These are phyloP conservation scores for Falco peregrinus DNA, from an alignment of 2,797 vertebrate genomes.

Conservation along the genomic window DNA sequence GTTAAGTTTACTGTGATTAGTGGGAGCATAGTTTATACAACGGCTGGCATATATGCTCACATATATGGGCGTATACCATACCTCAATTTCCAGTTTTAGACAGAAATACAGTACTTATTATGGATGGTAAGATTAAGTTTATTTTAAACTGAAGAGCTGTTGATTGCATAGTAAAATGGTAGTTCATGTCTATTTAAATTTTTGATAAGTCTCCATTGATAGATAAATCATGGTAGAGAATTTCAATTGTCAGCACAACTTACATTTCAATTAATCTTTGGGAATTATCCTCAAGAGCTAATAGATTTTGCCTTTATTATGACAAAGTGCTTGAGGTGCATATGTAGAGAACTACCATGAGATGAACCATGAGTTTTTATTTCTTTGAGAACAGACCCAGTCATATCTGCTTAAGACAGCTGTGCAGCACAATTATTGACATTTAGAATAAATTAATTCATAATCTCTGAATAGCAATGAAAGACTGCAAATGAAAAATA, in stretches of 20 bases:
- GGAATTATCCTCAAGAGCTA: neutral
- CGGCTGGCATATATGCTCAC: neutral
- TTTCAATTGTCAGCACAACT: neutral
- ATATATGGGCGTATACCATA: neutral
- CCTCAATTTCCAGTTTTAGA: neutral
- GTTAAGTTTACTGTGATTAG: neutral
- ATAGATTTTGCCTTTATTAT: neutral
- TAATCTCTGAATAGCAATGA: neutral
- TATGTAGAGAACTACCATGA: neutral
- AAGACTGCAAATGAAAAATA: neutral
- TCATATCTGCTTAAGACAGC: neutral
- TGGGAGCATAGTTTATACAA: neutral
- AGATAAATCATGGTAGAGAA: conserved; percentile 17
- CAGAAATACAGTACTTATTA: neutral
- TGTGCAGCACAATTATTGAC: neutral
- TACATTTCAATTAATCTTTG: neutral
- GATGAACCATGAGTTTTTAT: neutral
- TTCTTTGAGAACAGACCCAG: neutral
- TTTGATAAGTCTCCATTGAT: conserved; percentile 22
- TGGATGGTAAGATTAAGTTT: neutral
- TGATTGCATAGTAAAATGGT: conserved; percentile 43
- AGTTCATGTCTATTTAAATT: conserved; percentile 26
- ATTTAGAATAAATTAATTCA: neutral
- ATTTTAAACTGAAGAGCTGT: neutral
- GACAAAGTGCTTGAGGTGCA: neutral